Conservation (phyloP, 1,140 invertebrate species). For the Halotydeus destructor region DNA sequence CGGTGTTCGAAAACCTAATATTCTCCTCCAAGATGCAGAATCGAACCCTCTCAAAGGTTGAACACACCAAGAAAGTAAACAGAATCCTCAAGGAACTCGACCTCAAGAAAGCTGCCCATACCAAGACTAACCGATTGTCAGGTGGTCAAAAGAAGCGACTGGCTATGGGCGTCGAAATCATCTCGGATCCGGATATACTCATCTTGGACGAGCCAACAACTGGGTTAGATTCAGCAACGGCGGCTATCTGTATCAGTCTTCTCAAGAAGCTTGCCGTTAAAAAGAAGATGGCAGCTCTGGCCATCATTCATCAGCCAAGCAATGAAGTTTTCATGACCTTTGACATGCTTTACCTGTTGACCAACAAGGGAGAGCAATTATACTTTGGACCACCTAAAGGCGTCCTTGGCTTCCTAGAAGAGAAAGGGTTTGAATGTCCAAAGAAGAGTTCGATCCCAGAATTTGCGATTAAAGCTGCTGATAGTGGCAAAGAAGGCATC, state of each 20-base stretch:
- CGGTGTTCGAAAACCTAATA: conserved; percentile 68
- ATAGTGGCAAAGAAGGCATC: too few species aligned
- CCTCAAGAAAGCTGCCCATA: too few species aligned
- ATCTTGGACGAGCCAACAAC: conserved; percentile 66
- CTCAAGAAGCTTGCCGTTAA: conserved; percentile 50
- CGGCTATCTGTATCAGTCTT: conserved; percentile 45
- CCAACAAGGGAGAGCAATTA: conserved; percentile 67
- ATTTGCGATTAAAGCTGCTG: conserved; percentile 30
- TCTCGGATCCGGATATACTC: conserved; percentile 64
- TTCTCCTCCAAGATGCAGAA: conserved; percentile 82
- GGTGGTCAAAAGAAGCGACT: conserved; percentile 79
- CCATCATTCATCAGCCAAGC: conserved; percentile 69
- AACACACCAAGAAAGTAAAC: too few species aligned
- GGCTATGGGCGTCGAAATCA: conserved; percentile 74
- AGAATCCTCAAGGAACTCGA: too few species aligned
- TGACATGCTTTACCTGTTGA: conserved; percentile 46
- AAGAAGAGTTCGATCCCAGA: conserved; percentile 89
- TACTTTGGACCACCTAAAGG: conserved; percentile 46
- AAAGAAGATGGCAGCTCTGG: conserved; percentile 49
- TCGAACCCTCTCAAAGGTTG: too few species aligned
- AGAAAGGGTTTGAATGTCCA: conserved; percentile 46
- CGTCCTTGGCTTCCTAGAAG: conserved; percentile 2
- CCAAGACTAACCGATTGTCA: too few species aligned
- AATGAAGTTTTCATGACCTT: conserved; percentile 73
- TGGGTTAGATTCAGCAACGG: conserved; percentile 59